Base-by-base conservation (phyloP, 2,113 vertebrate species). In the Charina bottae region DNA sequence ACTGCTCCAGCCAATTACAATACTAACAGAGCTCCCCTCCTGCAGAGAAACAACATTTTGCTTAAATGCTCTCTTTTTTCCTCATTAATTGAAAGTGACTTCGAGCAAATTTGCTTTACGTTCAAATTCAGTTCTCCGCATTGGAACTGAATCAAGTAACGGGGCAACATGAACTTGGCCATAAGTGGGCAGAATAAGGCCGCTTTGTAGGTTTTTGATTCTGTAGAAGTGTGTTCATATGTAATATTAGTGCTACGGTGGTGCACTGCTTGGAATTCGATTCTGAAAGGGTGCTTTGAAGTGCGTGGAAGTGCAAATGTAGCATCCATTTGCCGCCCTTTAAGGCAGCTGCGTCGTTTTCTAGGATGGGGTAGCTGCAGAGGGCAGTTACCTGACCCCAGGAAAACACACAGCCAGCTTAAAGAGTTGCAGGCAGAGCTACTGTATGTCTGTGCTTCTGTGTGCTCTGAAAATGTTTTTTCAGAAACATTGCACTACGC, bases 1-100 rank as follows among this genome's bases (percentile, higher is more conserved):
- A 88, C 64, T 60, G 49, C 55, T 90, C 78, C 64, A 19, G 89
- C 87, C 88, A 58, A 85, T 88, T 83, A 56, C 55, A 90, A 91
- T n/a, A 85, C 21, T 6, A 53, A 78, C 33, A 2, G 0, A 28
- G 0, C 33, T 89, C 0, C 85, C 92, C 2, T 83, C 89, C 90
- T 64, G 83, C n/a, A 4, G 2, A 93, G 93, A 62, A 95, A 92
- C 33, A 92, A 55, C 12, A 62, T 93, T 91, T 19, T 7, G 9
- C 11, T 55, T 92, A 59, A 83, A 83, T 8, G 10, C 91, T 91
- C 93, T 92, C 68, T 91, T 89, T 1, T 89, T 13, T 94, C 94
- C 93, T 89, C 26, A n/a, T 93, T n/a, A 90, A 83, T 90, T 88
- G 88, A 86, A 46, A 85, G 92, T 83, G 0, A 17, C 83, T 83